These are phyloP conservation scores for Peromyscus maniculatus DNA, from an alignment of 2,113 vertebrate genomes.

Conservation along the genomic window DNA sequence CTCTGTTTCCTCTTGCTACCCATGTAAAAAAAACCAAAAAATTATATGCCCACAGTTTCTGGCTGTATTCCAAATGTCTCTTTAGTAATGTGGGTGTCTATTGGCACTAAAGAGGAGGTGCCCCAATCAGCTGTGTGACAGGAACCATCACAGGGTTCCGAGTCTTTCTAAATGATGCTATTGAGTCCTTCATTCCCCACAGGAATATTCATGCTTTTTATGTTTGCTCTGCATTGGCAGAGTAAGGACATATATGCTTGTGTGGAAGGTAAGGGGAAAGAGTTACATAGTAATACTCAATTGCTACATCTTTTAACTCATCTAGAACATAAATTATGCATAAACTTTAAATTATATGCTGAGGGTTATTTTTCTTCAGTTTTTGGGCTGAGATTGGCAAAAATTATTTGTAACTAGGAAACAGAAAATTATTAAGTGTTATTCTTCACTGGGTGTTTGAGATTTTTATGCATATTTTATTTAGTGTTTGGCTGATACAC, in stretches of 20 bases:
- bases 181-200: neutral
- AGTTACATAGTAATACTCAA: neutral
- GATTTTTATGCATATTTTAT: slow-evolving; percentile 29
- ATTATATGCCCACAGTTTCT: neutral
- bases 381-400: slow-evolving; percentile 28
- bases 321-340: slow-evolving; percentile 42
- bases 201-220: neutral
- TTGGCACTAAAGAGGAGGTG: neutral
- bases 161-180: neutral
- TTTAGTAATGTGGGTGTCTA: neutral
- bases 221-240: neutral
- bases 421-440: slow-evolving; percentile 45
- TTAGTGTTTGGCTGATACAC: neutral
- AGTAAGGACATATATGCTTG: neutral
- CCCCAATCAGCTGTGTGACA: neutral
- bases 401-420: slow-evolving; percentile 11
- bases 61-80: neutral
- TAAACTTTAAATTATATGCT: slow-evolving; percentile 42
- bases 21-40: neutral
- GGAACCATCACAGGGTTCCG: neutral
- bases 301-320: slow-evolving; percentile 1
- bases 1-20: neutral
- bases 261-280: slow-evolving; percentile 8
- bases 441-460: neutral
- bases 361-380: slow-evolving; percentile 27